Evolutionary conservation across 23 tunicate genomes (phyloP), one percentile per base, ranked within the genome.

Genomic region (Aplidium turbinatum): DNA sequence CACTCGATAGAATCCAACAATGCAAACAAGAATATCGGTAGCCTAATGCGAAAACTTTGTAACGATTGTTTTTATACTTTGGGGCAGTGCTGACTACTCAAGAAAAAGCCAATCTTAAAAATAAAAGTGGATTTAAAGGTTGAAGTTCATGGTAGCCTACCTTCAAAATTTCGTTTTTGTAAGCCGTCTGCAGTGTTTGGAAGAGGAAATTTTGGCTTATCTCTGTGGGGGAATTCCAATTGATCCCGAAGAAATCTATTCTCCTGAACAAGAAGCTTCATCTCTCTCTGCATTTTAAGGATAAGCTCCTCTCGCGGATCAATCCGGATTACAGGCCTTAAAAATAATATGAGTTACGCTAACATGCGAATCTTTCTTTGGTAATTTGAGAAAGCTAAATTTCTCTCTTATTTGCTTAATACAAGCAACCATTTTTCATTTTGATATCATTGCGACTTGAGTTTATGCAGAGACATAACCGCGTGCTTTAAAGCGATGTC

Each of bases 221-320:
- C 96, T 39, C 96, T 57, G n/a, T 88, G 96, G 0, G 96, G 96
- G 45, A 88, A 88, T 47, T 81, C 83, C 24, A 88, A 68, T 57
- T 88, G 87, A 34, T 76, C 51, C 38, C 96, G 75, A 7, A 89
- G 79, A 56, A 89, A 82, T 20, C 54, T 53, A 58, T 89, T 89
- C 56, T 89, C 96, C 22, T 89, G 80, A 38, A 58, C 78, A 24
- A 89, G 63, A 34, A 82, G 25, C 23, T 89, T 82, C 96, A 89
- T 89, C 24, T 89, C 96, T 2, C 81, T 71, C 53, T 89, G 96
- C 11, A 89, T 64, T 63, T 89, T 88, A 22, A 88, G 48, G 13
- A 88, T 88, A n/a, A 88, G 72, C 60, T 81, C 87, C 51, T 88
- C 96, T 31, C 87, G 55, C 16, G 96, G 96, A 61, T 88, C 96